Conservation (phyloP, 64 coral and sea anemone species). For the Platygyra sinensis region DNA sequence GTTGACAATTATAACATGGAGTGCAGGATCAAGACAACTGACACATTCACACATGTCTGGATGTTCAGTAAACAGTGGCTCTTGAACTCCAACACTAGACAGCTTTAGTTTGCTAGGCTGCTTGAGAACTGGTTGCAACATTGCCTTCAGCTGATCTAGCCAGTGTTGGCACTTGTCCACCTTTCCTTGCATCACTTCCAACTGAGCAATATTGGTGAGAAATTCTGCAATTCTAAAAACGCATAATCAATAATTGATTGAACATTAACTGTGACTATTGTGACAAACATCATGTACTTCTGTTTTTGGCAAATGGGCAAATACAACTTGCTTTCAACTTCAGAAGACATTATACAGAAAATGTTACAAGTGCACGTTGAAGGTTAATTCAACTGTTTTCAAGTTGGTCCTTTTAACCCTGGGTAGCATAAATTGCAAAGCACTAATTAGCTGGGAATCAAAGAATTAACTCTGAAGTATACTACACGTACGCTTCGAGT, state of each 20-base stretch:
- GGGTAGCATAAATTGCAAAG: no score
- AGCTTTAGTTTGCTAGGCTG: neutral
- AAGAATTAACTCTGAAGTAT: no score
- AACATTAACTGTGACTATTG: no score
- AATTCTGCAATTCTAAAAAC: slow-evolving; percentile 60
- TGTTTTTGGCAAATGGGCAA: no score
- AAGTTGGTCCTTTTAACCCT: no score
- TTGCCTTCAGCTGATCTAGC: slow-evolving; percentile 55
- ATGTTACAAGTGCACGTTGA: no score
- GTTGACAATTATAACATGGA: slow-evolving; percentile 48
- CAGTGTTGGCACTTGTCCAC: slow-evolving; percentile 39
- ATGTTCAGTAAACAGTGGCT: slow-evolving; percentile 43
- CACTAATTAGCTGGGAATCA: no score
- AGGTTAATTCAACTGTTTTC: no score
- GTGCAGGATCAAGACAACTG: slow-evolving; percentile 67
- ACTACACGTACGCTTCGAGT: no score
- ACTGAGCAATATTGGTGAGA: slow-evolving; percentile 48
- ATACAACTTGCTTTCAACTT: no score
- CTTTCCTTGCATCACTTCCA: slow-evolving; percentile 70
- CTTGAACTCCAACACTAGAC: slow-evolving; percentile 20
- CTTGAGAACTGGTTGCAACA: slow-evolving; percentile 59
- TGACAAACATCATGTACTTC: neutral
- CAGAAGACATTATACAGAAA: no score
- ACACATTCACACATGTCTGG: slow-evolving; percentile 63
- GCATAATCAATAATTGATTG: neutral